Base-by-base conservation (phyloP, 2,113 vertebrate species). In the Corynorhinus townsendii region DNA sequence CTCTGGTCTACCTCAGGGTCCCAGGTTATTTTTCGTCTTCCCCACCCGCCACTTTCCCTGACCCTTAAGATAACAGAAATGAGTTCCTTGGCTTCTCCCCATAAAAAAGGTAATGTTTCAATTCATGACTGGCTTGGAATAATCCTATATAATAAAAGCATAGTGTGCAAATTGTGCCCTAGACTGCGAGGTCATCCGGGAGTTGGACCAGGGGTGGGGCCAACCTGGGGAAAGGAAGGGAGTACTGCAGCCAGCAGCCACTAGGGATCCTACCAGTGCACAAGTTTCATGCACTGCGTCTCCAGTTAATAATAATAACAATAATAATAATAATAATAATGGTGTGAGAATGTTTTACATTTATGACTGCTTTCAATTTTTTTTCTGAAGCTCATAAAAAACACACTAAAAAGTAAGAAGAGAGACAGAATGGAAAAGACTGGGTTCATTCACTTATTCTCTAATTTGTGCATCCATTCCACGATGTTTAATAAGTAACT, bases 41-140 rank as follows among this genome's bases (percentile, higher is more conserved):
- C 20, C 26, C 15, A 26, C 3, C 19, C 11, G 11, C 8, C 0
- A 33, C 22, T 77, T 85, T 68, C 56, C 8, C 35, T 64, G 71
- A 69, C n/a, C 17, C 75, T 79, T 75, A 28, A 28, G 59, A 47
- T 66, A 88, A 52, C 20, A 86, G 52, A 75, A 73, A 81, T 71
- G 14, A 80, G 49, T 80, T 76, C 19, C 24, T 14, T 49, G 35
- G n/a, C 19, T 76, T 86, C 49, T 91, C 64, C 38, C 20, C 2
- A 26, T 59, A 16, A 56, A 28, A 80, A 15, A 76, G 47, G 19
- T 56, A 22, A 45, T 45, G 72, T 84, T 64, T 95, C 62, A 20
- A 69, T 92, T 89, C 35, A 91, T 64, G 86, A 19, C 11, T 33
- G 47, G 33, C 62, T 93, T 66, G 91, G 85, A 87, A 90, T 95